Conservation (phyloP, 2,797 vertebrate species). For the Vultur gryphus region DNA sequence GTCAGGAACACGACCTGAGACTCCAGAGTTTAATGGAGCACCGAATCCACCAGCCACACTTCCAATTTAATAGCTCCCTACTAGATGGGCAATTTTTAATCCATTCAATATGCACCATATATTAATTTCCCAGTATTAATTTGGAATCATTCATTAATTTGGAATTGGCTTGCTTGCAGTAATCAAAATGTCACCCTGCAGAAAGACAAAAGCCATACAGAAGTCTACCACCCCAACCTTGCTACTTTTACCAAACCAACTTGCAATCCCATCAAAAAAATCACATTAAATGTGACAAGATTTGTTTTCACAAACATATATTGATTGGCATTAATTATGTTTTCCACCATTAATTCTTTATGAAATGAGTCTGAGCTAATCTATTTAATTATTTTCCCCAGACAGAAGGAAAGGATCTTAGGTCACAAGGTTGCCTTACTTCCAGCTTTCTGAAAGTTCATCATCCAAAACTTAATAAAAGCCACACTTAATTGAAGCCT, state of each 20-base stretch:
- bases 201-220: not conserved
- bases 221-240: not conserved
- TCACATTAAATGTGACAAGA: not conserved
- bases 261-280: not conserved
- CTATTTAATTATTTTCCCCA: conserved; percentile 39
- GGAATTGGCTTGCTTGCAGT: not conserved
- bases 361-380: conserved; percentile 42
- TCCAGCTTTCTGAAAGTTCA: conserved; percentile 30
- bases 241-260: not conserved
- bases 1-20: not conserved
- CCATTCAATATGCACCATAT: not conserved
- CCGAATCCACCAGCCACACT: not conserved
- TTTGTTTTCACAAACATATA: conserved; percentile 40
- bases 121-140: not conserved
- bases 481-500: not conserved
- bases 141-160: not conserved
- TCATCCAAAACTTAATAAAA: conserved; percentile 33
- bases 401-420: conserved; percentile 30
- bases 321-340: conserved; percentile 40
- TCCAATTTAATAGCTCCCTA: not conserved
- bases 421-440: conserved; percentile 27
- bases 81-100: not conserved
- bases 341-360: conserved; percentile 54
- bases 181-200: not conserved
- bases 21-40: not conserved